Conservation (phyloP, 2,797 vertebrate genomes). For the Diglossa cyanea region DNA sequence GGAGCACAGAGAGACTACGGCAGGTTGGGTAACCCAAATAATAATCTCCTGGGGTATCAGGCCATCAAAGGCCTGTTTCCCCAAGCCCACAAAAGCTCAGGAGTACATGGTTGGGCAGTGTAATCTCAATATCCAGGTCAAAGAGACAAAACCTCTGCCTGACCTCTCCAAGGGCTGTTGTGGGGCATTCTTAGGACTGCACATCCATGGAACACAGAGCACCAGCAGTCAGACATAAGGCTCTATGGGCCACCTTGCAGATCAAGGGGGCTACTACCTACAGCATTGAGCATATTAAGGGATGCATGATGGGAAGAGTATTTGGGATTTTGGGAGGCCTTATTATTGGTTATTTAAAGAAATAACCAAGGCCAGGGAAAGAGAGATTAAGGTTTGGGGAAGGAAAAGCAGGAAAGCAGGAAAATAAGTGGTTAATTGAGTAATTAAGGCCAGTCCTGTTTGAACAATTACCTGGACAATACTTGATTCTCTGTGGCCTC, state of each 20-base stretch:
- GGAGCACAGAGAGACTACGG: neutral
- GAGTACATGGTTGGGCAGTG: accelerated
- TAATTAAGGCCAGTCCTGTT: neutral
- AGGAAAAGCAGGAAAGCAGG: neutral
- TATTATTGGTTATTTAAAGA: neutral
- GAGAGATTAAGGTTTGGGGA: neutral
- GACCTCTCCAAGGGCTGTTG: neutral
- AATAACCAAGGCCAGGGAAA: neutral
- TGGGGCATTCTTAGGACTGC: neutral
- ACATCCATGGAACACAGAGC: neutral
- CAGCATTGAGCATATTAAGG: neutral
- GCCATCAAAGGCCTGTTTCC: neutral
- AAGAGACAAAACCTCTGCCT: neutral
- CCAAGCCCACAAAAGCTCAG: neutral
- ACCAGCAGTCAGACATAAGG: neutral
- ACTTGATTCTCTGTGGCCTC: neutral
- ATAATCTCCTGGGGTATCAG: neutral
- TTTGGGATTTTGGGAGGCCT: neutral
- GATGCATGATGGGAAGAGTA: neutral
- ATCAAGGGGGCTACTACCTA: neutral
- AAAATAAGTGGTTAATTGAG: neutral
- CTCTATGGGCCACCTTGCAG: neutral
- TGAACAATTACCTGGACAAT: neutral
- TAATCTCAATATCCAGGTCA: neutral
- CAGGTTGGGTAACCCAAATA: neutral